Evolutionary conservation across 2,888 invertebrate species (phyloP), one percentile per base, ranked within the genome.

Genomic region (Neoaliturus tenellus): DNA sequence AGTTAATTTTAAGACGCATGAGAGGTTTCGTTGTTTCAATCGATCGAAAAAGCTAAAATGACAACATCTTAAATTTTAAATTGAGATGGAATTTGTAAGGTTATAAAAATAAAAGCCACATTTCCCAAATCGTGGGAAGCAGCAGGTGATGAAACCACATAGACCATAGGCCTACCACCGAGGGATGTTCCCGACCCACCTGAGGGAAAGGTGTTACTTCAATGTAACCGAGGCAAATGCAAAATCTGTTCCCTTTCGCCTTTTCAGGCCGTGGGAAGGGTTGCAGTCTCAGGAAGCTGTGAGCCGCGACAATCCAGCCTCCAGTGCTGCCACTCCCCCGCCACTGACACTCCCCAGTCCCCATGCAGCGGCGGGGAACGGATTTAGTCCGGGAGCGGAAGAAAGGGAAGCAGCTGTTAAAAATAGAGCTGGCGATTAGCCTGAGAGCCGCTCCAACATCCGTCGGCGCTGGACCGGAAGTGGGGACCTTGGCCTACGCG

Each of bases 351-450:
- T 39, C 6, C 14, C 41, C 51, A 51, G 20, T 6, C 6, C 10
- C 20, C 6, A 12, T 12, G 51, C 20, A 17, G 51, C 51, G 17
- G n/a, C 51, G 17, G 17, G 51, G 6, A 17, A n/a, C 51, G 51
- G 62, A 71, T 71, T 39, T 71, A 39, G 71, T 20, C 39, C 17
- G 23, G 8, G 20, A 71, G 39, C 35, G 71, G 71, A 71, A 71
- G 75, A 48, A 23, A 44, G 75, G 44, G 75, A 48, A 44, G 75
- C 75, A 44, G 75, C 75, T 75, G 75, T 75, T 48, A 44, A 41
- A 75, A 75, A 75, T 75, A 75, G 75, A 23, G 44, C 48, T 44
- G 75, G 48, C 28, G 75, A 75, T 75, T 75, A 44, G 48, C 41
- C 55, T 25, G 6, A 4, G 48, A 20, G 41, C 41, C 71, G 14